Evolutionary conservation across 2,113 vertebrate genomes (phyloP), one percentile per base, ranked within the genome.

Genomic region (Cryptoleucopteryx plumbea): DNA sequence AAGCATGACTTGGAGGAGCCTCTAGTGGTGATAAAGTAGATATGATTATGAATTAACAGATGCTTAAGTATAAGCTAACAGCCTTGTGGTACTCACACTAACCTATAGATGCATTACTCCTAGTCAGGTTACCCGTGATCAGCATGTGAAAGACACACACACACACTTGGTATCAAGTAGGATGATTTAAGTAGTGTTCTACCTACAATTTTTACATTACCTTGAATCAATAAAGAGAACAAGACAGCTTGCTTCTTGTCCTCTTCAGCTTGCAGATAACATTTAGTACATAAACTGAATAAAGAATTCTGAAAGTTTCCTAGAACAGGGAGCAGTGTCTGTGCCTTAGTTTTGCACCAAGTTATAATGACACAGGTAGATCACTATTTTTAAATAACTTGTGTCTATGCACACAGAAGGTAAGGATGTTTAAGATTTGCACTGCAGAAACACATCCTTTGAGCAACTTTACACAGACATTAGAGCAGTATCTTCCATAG

Each of bases 1-100:
- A 96, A 96, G 45, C 52, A 45, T 68, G 96, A 92, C 83, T 71
- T 96, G 94, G 94, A 95, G 97, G 95, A 97, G 70, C 97, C 97
- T 97, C 97, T 97, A 96, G 96, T 91, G 94, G 96, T 79, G 80
- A 87, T 53, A 75, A 72, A 91, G 86, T 34, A 93, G 95, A 95
- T 79, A 70, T 38, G 77, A 88, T 78, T 83, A 81, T 11, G 47
- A 94, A 79, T 82, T 52, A 94, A 74, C 50, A 94, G 42, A 91
- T 52, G n/a, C n/a, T 73, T 23, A 48, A 70, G 31, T 36, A 45
- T 21, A 83, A 77, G 21, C 38, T 38, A 85, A 62, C 25, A 74
- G 47, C n/a, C 56, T 67, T 67, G 45, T 71, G 31, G 13, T 42
- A 90, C n/a, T 61, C 19, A 56, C 3, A 3, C 16, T 9, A 75